phyloP scores from a whole-genome alignment of 2,888 invertebrate species.

The Dryadula phaetusa region DNA sequence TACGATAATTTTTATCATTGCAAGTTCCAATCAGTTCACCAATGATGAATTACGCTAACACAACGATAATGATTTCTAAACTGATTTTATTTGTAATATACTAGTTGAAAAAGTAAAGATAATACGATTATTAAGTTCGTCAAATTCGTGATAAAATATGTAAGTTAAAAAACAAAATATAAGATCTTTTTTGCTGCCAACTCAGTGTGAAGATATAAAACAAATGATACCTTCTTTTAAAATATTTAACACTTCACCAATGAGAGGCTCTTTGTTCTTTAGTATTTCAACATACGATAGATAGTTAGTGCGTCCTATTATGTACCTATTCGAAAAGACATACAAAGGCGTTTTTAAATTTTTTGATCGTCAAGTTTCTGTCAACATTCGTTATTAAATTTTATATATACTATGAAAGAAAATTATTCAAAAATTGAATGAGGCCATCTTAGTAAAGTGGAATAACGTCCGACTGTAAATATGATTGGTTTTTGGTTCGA shows the following conservation, averaged over 20 bases:
- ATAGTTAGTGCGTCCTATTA: neutral
- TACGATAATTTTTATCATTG: conserved; percentile 58
- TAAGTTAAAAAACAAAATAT: neutral
- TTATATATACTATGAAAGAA: no score
- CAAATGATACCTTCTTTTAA: conserved; percentile 17
- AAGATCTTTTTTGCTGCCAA: neutral
- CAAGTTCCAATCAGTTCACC: conserved; percentile 50
- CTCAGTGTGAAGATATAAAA: neutral
- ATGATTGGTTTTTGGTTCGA: no score
- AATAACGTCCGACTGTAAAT: no score
- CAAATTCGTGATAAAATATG: neutral
- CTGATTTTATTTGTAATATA: conserved; percentile 26
- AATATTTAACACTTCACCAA: conserved; percentile 11
- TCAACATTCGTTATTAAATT: no score
- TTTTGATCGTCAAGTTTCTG: neutral
- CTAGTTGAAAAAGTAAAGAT: conserved; percentile 13
- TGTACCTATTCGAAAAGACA: neutral
- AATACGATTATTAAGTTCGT: neutral
- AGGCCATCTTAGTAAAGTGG: no score
- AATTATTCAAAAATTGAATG: no score
- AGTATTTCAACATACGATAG: neutral
- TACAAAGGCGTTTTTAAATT: neutral
- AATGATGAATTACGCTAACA: conserved; percentile 52
- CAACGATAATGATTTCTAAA: conserved; percentile 24
- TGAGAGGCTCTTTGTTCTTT: conserved; percentile 10